Conservation (phyloP, 2,797 vertebrate genomes). For the Dicrostonyx torquatus region DNA sequence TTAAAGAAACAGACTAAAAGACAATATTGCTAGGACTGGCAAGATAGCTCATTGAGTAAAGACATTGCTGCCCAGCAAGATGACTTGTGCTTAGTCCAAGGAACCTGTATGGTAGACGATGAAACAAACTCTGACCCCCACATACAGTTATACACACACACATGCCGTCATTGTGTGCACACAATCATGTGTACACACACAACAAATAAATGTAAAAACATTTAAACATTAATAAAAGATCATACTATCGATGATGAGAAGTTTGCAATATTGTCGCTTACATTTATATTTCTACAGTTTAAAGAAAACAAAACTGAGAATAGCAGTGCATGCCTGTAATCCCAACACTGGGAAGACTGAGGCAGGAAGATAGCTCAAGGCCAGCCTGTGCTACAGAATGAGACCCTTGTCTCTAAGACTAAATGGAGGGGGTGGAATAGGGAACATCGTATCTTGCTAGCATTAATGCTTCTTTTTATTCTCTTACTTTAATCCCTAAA, state of each 20-base stretch:
- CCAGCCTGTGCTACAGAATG: no score
- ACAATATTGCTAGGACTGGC: not conserved
- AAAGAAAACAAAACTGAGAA: not conserved
- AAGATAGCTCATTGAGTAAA: not conserved
- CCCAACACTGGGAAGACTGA: no score
- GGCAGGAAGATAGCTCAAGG: not conserved
- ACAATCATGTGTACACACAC: not conserved
- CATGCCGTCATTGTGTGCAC: not conserved
- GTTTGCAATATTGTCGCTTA: not conserved
- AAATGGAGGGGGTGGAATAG: not conserved
- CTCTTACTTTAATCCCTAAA: conserved; percentile 5
- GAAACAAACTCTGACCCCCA: not conserved
- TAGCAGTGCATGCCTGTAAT: no score
- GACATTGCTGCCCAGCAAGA: not conserved
- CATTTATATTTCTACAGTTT: not conserved
- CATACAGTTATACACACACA: not conserved
- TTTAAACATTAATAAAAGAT: not conserved
- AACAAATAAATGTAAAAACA: not conserved
- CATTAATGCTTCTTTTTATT: not conserved
- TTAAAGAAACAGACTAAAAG: not conserved
- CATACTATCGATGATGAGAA: not conserved
- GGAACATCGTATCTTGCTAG: not conserved
- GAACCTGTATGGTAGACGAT: not conserved
- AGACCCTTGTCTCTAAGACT: not conserved
- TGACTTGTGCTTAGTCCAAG: not conserved